phyloP scores from a whole-genome alignment of 2,797 vertebrate genomes.

The Cirrhinus molitorella region DNA sequence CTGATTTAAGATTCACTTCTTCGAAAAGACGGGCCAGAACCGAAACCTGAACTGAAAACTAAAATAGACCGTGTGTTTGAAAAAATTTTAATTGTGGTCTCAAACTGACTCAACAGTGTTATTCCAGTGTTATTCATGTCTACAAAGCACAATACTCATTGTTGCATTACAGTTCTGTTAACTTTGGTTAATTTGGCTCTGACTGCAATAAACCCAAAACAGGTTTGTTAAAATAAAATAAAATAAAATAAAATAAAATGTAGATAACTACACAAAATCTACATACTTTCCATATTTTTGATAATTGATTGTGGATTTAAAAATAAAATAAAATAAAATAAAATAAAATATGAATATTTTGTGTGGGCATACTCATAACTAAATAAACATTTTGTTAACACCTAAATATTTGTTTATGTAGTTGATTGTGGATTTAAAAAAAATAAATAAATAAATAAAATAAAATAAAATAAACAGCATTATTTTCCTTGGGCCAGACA shows the following conservation, averaged over 20 bases:
- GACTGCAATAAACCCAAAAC: neutral
- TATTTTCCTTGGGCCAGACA: no score
- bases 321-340: no score
- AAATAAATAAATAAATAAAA: neutral
- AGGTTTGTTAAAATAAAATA: neutral
- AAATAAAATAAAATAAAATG: neutral
- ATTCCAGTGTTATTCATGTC: no score
- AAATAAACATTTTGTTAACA: neutral
- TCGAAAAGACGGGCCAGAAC: neutral
- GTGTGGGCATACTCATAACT: neutral
- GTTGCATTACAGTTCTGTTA: no score
- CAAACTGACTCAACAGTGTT: neutral
- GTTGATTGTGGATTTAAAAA: no score
- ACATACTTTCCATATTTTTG: no score
- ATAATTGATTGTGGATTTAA: no score
- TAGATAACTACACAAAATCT: no score
- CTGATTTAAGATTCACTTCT: conserved; percentile 1
- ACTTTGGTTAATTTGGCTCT: no score
- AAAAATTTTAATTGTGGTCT: neutral
- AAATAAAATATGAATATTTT: no score
- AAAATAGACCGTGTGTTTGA: neutral
- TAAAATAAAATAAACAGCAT: no score
- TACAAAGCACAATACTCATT: no score
- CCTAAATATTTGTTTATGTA: neutral
- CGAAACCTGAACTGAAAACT: conserved; percentile 6